A percentile compares a stretch with the other conserved stretches of the same genome.
These are phyloP conservation scores for Nasonia longicornis DNA, from an alignment of 1,140 invertebrate genomes.

Conservation along the genomic window DNA sequence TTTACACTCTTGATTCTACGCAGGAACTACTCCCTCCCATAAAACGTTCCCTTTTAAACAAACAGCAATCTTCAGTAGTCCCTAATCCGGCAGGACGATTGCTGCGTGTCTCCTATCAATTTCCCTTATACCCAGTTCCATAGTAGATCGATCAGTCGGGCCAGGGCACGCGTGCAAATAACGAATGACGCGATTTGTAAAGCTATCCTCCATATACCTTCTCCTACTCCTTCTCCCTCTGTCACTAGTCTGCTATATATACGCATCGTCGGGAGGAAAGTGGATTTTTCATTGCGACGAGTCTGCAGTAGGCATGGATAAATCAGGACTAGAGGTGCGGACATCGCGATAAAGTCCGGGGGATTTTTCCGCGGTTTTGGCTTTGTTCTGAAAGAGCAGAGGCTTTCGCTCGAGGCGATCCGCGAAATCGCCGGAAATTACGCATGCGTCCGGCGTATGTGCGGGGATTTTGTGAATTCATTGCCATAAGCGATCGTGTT, in stretches of 20 bases:
- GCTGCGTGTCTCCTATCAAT: background rate
- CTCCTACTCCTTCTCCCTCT: too few species aligned
- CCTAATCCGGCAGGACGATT: background rate
- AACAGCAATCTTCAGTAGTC: too few species aligned
- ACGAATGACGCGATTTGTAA: background rate
- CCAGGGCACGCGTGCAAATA: background rate
- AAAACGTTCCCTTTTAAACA: too few species aligned
- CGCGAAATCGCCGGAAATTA: background rate
- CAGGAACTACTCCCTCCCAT: too few species aligned
- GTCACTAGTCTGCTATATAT: background rate
- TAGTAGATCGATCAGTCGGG: background rate
- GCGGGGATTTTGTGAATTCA: conserved; percentile 14
- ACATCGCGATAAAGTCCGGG: background rate
- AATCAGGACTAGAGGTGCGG: background rate
- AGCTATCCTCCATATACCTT: too few species aligned
- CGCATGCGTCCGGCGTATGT: background rate
- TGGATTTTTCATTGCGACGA: background rate
- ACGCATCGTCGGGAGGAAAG: background rate
- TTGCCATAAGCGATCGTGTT: background rate
- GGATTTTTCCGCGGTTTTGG: background rate
- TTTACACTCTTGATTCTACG: too few species aligned
- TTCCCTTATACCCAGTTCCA: background rate
- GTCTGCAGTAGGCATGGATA: background rate
- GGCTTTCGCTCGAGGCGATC: too few species aligned
- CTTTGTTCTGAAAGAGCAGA: background rate